Evolutionary conservation across 2,888 invertebrate genomes (phyloP), one percentile per base, ranked within the genome.

Genomic region (Coremacera marginata): DNA sequence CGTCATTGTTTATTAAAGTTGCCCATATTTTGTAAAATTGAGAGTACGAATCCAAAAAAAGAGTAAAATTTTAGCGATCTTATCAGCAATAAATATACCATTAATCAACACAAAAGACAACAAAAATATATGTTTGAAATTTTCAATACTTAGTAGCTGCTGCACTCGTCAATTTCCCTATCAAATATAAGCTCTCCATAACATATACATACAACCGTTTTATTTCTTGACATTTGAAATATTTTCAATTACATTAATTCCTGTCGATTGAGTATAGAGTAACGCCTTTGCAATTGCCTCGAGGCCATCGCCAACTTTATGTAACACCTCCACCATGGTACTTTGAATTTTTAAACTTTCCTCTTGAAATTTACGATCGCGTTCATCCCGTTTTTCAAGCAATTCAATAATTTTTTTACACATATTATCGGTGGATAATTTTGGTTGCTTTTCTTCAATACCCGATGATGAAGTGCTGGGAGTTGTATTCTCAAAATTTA

Each of bases 391-490:
- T 27, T 25, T 68, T n/a, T 68, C 27, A 5, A 68, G 25, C 25
- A 68, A 5, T 9, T 70, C 55, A 27, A 55, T 31, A 5, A 70
- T 70, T 55, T 27, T 51, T 5, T 11, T 25, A 4, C 19, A 19
- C 9, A 70, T 19, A 8, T 34, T 2, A 8, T 52, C 70, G 19
- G 34, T 31, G 5, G 70, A 55, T 34, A 22, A 11, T 19, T 5
- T n/a, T n/a, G 70, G 5, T 7, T 22, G 14, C 25, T 49, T 70
- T 25, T 51, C 70, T n/a, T 70, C 27, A 5, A 55, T 27, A 14
- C 49, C 16, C 27, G 51, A 68, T 8, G 68, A 68, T 16, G 68
- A 68, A 16, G 51, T 27, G n/a, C 68, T 68, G 7, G 34, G 34
- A 16, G 63, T 31, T 9, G 34, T 16, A 63, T 27, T 63, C 14